phyloP scores from a whole-genome alignment of 2,888 invertebrate genomes.

The Drosophila greeni region DNA sequence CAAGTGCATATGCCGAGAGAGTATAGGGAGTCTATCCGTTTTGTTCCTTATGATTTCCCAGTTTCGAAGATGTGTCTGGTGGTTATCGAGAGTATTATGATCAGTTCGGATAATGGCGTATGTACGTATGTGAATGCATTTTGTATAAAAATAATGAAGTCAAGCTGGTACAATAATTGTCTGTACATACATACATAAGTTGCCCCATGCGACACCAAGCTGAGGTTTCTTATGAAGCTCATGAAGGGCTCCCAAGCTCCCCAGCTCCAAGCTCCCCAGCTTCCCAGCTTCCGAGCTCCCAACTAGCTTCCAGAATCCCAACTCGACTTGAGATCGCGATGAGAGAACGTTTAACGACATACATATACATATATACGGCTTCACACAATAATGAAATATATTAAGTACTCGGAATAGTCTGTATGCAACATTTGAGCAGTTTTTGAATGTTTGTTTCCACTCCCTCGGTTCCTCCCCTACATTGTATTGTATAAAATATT shows the following conservation, averaged over 20 bases:
- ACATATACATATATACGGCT: slow-evolving; percentile 30
- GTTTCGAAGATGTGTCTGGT: slow-evolving; percentile 32
- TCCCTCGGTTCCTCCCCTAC: neutral
- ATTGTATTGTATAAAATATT: slow-evolving; percentile 3
- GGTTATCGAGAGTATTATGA: slow-evolving; percentile 32
- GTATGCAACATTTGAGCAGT: slow-evolving; percentile 16
- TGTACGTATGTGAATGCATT: slow-evolving; percentile 35
- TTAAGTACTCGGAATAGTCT: slow-evolving; percentile 25
- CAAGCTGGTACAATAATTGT: slow-evolving; percentile 25
- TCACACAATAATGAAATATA: slow-evolving; percentile 28
- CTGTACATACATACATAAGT: slow-evolving; percentile 24
- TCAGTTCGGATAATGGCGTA: slow-evolving; percentile 31
- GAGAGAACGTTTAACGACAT: slow-evolving; percentile 19
- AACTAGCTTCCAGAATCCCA: slow-evolving; percentile 1
- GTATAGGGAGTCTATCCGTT: slow-evolving; percentile 17
- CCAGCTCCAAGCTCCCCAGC: neutral
- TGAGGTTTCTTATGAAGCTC: slow-evolving; percentile 28
- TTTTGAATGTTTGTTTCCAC: slow-evolving; percentile 14
- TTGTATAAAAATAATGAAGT: slow-evolving; percentile 24
- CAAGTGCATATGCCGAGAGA: slow-evolving; percentile 4
- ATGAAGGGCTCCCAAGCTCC: neutral
- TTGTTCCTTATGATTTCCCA: slow-evolving; percentile 32
- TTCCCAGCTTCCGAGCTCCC: neutral
- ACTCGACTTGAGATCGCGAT: slow-evolving; percentile 8
- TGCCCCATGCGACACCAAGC: slow-evolving; percentile 25